phyloP scores from a whole-genome alignment of 2,888 invertebrate genomes.

The Tetheella fluctuosa region DNA sequence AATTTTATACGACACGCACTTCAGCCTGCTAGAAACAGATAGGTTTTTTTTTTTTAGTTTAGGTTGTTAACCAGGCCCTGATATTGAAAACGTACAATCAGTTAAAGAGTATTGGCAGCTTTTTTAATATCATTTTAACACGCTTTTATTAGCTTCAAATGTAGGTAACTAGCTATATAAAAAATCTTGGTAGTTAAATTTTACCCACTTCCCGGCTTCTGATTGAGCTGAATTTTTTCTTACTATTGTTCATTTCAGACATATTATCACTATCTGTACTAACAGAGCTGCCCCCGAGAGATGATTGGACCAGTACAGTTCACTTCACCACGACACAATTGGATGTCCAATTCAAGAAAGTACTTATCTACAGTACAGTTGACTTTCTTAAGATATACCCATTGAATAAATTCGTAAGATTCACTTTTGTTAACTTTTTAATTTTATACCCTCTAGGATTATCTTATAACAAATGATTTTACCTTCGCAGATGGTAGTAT shows the following conservation, averaged over 20 bases:
- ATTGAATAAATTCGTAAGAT: constrained; percentile 61
- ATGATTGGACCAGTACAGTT: constrained; percentile 59
- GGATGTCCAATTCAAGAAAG: constrained; percentile 70
- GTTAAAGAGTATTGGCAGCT: too few species aligned
- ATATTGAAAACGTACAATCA: too few species aligned
- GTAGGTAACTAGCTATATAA: too few species aligned
- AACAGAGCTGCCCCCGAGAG: constrained; percentile 61
- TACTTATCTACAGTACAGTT: constrained; percentile 59
- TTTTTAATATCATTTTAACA: too few species aligned
- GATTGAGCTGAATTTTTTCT: too few species aligned
- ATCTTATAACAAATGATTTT: not conserved
- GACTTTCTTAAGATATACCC: constrained; percentile 59
- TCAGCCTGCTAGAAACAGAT: too few species aligned
- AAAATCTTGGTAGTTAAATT: too few species aligned
- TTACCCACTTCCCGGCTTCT: too few species aligned
- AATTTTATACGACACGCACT: too few species aligned
- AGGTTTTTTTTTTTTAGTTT: too few species aligned
- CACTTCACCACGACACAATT: constrained; percentile 51
- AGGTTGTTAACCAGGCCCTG: too few species aligned
- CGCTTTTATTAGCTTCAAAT: too few species aligned
- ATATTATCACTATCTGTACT: constrained; percentile 63
- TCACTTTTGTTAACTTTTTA: constrained; percentile 7
- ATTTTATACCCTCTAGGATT: not conserved
- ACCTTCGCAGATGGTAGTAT: constrained; percentile 57
- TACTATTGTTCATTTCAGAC: constrained; percentile 44